Evolutionary conservation across 2,888 invertebrate species (phyloP), one percentile per base, ranked within the genome.

Genomic region (Apodemia duryi): DNA sequence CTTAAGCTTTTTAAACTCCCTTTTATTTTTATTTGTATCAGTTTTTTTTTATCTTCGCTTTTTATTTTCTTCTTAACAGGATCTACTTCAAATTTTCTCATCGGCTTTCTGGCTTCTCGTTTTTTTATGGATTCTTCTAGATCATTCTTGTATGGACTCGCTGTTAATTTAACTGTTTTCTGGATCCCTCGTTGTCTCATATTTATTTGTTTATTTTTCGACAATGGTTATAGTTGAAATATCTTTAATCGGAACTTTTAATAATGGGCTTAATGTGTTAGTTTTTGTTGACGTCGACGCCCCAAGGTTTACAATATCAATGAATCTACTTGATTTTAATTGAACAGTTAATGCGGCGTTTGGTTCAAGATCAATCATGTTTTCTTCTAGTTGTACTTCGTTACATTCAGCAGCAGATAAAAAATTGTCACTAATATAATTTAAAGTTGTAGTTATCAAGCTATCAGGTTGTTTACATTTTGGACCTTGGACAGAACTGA

Each of bases 271-370:
- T 6, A 57, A 57, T 57, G 29, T 57, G 60, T 60, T 60, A 41
- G 21, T 62, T 38, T 13, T 73, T 67, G 1, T 72, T 84, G 84
- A 80, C 78, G 65, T 80, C 81, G 67, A 49, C 13, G n/a, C 49
- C 13, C 49, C 49, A 49, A 49, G n/a, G n/a, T 49, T 49, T 5
- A 49, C 0, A 49, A 49, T 49, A 49, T 49, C n/a, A 49, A n/a
- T 49, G 49, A 9, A 49, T n/a, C 49, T 49, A n/a, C n/a, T 49
- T 49, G 49, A n/a, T n/a, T n/a, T 49, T 49, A 49, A 49, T 49
- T 49, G 49, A 13, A 49, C 49, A 6, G 49, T n/a, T 9, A n/a
- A 49, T 49, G 49, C n/a, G 3, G 13, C 49, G 49, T 49, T 49
- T 5, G 49, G 49, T 49, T 49, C 4, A 49, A n/a, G 49, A 5